Conservation (phyloP, 2,797 vertebrate species). For the Myoxocephalus aenaeus region DNA sequence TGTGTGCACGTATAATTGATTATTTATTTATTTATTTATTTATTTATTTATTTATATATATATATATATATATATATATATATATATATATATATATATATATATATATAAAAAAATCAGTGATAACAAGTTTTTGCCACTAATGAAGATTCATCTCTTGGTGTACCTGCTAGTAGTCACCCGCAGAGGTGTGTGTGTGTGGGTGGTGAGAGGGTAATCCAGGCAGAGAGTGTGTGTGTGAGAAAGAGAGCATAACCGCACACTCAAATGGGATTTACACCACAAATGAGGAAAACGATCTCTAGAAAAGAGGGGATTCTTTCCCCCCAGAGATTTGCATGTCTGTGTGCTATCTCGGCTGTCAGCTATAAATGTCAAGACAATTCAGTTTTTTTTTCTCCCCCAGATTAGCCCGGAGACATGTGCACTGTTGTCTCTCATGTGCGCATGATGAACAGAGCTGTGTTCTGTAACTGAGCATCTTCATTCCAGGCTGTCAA, state of each 20-base stretch:
- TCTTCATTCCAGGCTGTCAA: conserved; percentile 55
- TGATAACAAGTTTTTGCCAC: conserved; percentile 59
- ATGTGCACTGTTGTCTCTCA: conserved; percentile 31
- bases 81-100: no score
- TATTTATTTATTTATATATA: no score
- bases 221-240: conserved; percentile 33
- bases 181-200: conserved; percentile 25
- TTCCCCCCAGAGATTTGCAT: conserved; percentile 21
- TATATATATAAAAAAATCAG: no score
- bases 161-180: conserved; percentile 58
- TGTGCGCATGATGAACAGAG: conserved; percentile 39
- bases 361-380: conserved; percentile 58
- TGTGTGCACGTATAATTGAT: conserved; percentile 58
- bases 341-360: conserved; percentile 16
- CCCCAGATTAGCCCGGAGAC: conserved; percentile 23
- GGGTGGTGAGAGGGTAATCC: conserved; percentile 39
- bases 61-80: no score
- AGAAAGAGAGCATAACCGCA: neutral
- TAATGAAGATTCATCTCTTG: conserved; percentile 71
- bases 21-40: no score
- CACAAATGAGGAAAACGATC: neutral
- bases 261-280: conserved; percentile 9
- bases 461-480: conserved; percentile 39
- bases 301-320: neutral
- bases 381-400: conserved; percentile 17